These are phyloP conservation scores for Salticus scenicus DNA, from an alignment of 2,888 invertebrate species.

Conservation along the genomic window DNA sequence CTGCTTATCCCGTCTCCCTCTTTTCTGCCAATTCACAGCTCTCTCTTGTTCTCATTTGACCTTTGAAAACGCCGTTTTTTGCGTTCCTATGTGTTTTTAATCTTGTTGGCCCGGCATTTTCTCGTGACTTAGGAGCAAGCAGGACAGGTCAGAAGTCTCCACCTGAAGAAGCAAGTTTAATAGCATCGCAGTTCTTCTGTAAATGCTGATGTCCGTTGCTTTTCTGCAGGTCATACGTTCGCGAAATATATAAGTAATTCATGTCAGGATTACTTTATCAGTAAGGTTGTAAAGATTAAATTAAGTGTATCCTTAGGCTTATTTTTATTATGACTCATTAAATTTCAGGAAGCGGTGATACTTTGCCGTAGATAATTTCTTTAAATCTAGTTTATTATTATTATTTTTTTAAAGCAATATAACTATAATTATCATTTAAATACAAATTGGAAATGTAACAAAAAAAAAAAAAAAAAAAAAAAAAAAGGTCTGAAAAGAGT, in stretches of 20 bases:
- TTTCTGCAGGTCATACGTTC: neutral
- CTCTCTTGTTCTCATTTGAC: neutral
- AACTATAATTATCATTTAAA: too few relatives aligned
- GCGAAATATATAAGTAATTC: neutral
- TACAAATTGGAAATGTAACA: too few relatives aligned
- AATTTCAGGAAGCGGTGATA: too few relatives aligned
- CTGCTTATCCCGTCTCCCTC: neutral
- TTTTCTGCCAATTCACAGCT: neutral
- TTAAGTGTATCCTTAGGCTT: neutral
- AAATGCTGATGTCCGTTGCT: neutral
- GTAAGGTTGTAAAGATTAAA: neutral
- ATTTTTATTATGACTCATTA: too few relatives aligned
- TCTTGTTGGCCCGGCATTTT: neutral
- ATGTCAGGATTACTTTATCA: neutral
- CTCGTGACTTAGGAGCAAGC: neutral
- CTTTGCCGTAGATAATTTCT: too few relatives aligned
- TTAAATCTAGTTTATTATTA: too few relatives aligned
- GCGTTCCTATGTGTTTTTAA: neutral
- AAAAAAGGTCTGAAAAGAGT: too few relatives aligned
- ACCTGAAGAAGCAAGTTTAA: neutral
- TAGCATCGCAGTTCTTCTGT: neutral
- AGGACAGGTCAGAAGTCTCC: slow-evolving; percentile 7
- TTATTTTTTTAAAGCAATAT: too few relatives aligned
- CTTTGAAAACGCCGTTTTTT: neutral
- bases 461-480: too few relatives aligned